Percentiles rank a stretch among this genome's conserved stretches.
Conservation (phyloP, 2,797 vertebrate genomes). For the Furcifer pardalis region DNA sequence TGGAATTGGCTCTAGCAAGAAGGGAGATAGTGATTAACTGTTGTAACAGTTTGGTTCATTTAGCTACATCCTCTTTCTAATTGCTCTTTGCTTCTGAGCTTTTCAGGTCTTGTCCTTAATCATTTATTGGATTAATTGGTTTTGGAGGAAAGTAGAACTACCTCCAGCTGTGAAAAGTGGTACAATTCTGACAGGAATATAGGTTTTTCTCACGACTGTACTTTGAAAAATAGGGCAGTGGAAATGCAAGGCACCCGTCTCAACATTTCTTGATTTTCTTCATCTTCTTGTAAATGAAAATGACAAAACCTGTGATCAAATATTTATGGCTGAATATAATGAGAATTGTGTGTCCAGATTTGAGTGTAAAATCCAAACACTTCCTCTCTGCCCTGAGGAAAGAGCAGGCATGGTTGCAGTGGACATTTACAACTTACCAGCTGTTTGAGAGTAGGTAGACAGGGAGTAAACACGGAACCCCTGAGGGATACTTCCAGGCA, state of each 20-base stretch:
- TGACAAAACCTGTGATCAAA: conserved; percentile 33
- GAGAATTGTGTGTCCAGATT: conserved; percentile 32
- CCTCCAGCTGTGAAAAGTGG: neutral
- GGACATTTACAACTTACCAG: conserved; percentile 12
- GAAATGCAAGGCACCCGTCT: conserved; percentile 54
- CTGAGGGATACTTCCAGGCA: conserved; percentile 19
- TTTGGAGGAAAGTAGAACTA: neutral
- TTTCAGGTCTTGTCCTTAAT: neutral
- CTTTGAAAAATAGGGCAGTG: neutral
- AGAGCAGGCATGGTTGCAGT: neutral
- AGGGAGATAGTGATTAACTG: neutral
- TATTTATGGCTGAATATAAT: conserved; percentile 34
- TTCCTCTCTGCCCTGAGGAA: neutral
- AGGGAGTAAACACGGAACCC: conserved; percentile 21
- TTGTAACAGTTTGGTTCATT: neutral
- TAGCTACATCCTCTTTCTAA: neutral
- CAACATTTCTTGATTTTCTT: neutral
- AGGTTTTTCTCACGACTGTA: neutral
- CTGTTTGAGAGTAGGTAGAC: neutral
- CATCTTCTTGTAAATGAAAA: neutral
- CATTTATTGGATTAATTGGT: neutral
- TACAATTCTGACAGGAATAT: neutral
- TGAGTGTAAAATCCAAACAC: conserved; percentile 1
- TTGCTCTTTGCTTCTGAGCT: neutral
- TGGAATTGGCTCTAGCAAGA: accelerated